These are phyloP conservation scores for Mamestra configurata DNA, from an alignment of 1,140 invertebrate species.

Conservation along the genomic window DNA sequence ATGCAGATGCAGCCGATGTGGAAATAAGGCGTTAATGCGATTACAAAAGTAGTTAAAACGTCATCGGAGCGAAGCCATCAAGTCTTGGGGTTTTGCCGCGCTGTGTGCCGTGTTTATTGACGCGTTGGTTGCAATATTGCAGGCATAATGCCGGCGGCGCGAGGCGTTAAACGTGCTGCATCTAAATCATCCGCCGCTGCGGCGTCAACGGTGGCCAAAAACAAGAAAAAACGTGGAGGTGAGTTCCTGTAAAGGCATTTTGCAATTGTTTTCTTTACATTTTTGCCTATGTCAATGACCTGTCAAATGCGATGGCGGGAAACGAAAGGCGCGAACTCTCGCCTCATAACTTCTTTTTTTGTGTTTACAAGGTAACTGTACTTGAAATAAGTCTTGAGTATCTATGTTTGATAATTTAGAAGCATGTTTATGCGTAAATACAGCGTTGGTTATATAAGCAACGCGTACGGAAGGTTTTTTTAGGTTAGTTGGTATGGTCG, in stretches of 20 bases:
- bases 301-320: conserved; percentile 87
- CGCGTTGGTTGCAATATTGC: conserved; percentile 83
- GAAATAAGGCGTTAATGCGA: conserved; percentile 75
- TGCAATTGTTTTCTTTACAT: conserved; percentile 86
- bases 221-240: conserved; percentile 86
- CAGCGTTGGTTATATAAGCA: conserved; percentile 67
- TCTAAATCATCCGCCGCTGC: conserved; percentile 78
- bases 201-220: conserved; percentile 76
- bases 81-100: conserved; percentile 74
- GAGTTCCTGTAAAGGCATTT: conserved; percentile 63
- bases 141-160: conserved; percentile 84
- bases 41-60: conserved; percentile 80
- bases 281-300: conserved; percentile 81
- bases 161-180: conserved; percentile 82
- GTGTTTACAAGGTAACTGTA: conserved; percentile 55
- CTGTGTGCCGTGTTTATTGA: conserved; percentile 79
- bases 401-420: conserved; percentile 28
- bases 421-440: conserved; percentile 56
- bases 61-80: conserved; percentile 73
- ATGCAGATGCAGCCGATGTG: conserved; percentile 72
- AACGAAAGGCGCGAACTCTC: conserved; percentile 65
- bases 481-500: conserved; percentile 66
- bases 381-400: conserved; percentile 20
- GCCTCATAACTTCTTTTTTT: conserved; percentile 48
- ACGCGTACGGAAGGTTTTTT: conserved; percentile 65